These are phyloP conservation scores for Sprattus sprattus DNA, from an alignment of 2,113 vertebrate genomes.

Conservation along the genomic window DNA sequence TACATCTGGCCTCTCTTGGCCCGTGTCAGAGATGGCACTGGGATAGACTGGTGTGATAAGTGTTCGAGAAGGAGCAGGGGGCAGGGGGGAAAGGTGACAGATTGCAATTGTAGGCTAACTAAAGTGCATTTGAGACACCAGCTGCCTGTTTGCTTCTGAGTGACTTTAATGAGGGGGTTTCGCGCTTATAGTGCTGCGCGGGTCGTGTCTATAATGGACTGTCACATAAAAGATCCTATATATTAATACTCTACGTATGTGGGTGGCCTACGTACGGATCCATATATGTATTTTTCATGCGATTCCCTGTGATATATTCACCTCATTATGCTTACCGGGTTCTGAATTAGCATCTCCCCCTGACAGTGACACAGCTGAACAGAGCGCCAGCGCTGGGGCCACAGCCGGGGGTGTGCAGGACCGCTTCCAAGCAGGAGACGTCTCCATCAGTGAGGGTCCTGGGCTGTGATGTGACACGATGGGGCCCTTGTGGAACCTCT, in stretches of 20 bases:
- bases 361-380: conserved; percentile 10
- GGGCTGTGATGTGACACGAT: neutral
- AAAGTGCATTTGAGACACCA: conserved; percentile 10
- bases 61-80: neutral
- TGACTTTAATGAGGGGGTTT: neutral
- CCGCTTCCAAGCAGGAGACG: conserved; percentile 53
- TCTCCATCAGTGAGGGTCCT: conserved; percentile 10
- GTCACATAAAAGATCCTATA: neutral
- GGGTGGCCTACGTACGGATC: neutral
- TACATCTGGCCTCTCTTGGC: neutral
- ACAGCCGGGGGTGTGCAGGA: neutral
- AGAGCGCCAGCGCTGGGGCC: neutral
- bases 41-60: neutral
- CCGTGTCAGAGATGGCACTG: neutral
- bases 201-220: neutral
- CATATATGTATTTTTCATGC: conserved; percentile 5
- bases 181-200: neutral
- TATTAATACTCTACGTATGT: neutral
- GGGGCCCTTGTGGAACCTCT: neutral
- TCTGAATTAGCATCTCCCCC: neutral
- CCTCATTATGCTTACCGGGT: neutral
- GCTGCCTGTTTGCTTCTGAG: neutral
- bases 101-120: conserved; percentile 16
- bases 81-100: neutral
- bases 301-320: neutral